phyloP scores from a whole-genome alignment of 2,797 vertebrate species.

The Amazonetta brasiliensis region DNA sequence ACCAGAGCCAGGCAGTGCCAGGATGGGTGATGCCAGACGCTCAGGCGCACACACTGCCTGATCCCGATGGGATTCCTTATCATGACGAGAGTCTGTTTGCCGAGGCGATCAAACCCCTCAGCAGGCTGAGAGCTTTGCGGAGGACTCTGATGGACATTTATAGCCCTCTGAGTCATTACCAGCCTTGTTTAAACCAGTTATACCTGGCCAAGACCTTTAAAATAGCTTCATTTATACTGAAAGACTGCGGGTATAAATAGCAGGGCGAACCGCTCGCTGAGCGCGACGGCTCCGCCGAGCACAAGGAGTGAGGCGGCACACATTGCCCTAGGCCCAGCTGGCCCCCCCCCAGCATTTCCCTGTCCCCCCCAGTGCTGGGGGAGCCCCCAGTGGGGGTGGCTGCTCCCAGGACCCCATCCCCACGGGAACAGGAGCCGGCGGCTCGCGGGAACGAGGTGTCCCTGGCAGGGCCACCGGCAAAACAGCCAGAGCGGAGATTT shows the following conservation, averaged over 20 bases:
- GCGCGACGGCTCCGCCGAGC: neutral
- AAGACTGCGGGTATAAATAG: conserved; percentile 60
- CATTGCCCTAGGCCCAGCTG: neutral
- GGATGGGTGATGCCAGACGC: neutral
- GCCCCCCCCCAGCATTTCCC: neutral
- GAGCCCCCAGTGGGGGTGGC: neutral
- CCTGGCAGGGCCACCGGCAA: neutral
- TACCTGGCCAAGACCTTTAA: conserved; percentile 74
- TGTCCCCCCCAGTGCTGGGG: fast-evolving
- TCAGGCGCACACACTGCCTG: neutral
- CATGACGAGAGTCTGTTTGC: neutral
- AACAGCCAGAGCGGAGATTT: neutral
- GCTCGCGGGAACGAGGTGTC: neutral
- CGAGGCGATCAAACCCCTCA: neutral
- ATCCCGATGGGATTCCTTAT: neutral
- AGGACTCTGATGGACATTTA: conserved; percentile 59
- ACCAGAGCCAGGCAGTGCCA: too few species aligned
- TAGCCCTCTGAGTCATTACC: conserved; percentile 69
- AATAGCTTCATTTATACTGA: conserved; percentile 69
- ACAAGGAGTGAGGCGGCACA: fast-evolving
- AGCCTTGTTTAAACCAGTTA: conserved; percentile 68
- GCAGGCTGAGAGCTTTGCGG: neutral
- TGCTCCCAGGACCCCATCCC: neutral
- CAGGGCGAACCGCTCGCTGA: neutral
- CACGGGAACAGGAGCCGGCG: fast-evolving